These are phyloP conservation scores for Oxystoma pomonae DNA, from an alignment of 2,888 invertebrate genomes.

Conservation along the genomic window DNA sequence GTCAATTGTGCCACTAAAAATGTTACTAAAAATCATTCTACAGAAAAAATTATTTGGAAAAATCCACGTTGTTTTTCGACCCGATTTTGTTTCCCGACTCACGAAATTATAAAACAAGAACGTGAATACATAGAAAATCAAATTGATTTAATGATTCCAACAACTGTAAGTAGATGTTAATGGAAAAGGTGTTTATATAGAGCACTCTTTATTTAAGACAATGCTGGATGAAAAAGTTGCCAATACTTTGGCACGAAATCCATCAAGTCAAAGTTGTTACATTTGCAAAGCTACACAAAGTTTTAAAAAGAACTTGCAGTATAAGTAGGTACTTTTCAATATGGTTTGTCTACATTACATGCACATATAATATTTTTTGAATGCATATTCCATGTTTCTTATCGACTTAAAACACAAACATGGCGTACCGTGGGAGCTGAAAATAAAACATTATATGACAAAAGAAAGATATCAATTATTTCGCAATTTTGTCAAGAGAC, in stretches of 20 bases:
- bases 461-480: too few species aligned
- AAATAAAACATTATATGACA: too few species aligned
- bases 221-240: slow-evolving; percentile 3
- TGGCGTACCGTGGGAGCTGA: too few species aligned
- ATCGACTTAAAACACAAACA: too few species aligned
- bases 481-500: too few species aligned
- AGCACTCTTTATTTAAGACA: neutral
- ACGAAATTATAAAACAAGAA: slow-evolving; percentile 1
- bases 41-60: too few species aligned
- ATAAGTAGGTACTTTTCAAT: slow-evolving; percentile 1
- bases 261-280: neutral
- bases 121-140: neutral
- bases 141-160: neutral
- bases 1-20: neutral
- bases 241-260: neutral
- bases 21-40: too few species aligned
- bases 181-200: neutral
- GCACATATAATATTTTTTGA: slow-evolving; percentile 2
- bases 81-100: too few species aligned
- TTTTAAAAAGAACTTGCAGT: neutral
- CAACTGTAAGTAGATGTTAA: neutral
- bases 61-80: slow-evolving; percentile 1
- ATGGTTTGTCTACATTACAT: slow-evolving; percentile 1
- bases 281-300: neutral
- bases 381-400: too few species aligned